A percentile compares a stretch with the other conserved stretches of the same genome.
These are phyloP conservation scores for Crotalus horridus DNA, from an alignment of 2,113 vertebrate species.

Conservation along the genomic window DNA sequence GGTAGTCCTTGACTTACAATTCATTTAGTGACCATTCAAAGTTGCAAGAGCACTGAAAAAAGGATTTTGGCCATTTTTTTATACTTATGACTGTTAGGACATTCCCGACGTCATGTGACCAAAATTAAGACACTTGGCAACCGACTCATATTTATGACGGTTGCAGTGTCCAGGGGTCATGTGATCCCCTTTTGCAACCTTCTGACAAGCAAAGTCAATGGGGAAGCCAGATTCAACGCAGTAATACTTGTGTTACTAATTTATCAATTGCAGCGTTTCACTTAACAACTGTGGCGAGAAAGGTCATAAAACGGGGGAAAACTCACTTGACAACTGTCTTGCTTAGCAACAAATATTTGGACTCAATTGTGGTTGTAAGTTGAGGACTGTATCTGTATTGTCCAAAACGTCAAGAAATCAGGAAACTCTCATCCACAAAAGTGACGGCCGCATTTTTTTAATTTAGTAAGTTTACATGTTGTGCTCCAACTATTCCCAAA, in stretches of 20 bases:
- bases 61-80: neutral
- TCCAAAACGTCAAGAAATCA: neutral
- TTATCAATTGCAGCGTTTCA: neutral
- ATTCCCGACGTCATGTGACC: neutral
- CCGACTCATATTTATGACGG: neutral
- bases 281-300: neutral
- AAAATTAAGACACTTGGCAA: neutral
- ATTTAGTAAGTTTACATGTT: conserved; percentile 11
- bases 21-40: too few relatives aligned
- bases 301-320: neutral
- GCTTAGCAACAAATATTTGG: neutral
- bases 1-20: neutral
- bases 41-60: neutral
- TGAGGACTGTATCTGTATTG: neutral
- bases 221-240: neutral
- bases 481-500: neutral
- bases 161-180: neutral
- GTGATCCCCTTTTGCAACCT: neutral
- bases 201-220: neutral
- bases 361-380: neutral
- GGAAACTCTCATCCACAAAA: neutral
- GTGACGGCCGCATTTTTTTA: conserved; percentile 1
- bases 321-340: neutral
- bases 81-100: neutral
- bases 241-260: neutral